phyloP scores from a whole-genome alignment of 2,113 vertebrate species.

The Dasyprocta punctata region DNA sequence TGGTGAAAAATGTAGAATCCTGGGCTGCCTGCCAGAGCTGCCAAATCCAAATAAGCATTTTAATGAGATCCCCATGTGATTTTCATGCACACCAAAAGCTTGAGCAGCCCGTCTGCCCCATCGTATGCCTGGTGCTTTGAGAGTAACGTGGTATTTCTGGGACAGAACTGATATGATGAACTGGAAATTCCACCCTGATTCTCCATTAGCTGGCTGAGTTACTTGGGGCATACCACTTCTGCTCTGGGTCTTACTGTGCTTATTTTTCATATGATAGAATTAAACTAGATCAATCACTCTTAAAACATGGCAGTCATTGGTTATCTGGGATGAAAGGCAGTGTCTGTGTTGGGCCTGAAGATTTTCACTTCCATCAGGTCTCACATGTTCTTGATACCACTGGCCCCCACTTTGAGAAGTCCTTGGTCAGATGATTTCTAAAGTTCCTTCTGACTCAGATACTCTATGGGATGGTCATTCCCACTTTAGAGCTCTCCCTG shows the following conservation, averaged over 20 bases:
- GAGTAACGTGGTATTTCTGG: not conserved
- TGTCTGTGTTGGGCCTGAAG: not conserved
- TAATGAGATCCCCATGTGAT: not conserved
- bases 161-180: not conserved
- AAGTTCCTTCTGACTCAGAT: not conserved
- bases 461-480: no score
- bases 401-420: not conserved
- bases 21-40: not conserved
- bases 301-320: not conserved
- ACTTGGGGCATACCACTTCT: not conserved
- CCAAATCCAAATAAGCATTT: not conserved
- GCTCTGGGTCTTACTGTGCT: not conserved
- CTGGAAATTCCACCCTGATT: not conserved
- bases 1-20: not conserved
- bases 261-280: not conserved
- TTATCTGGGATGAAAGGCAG: not conserved
- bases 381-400: accelerated
- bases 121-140: not conserved
- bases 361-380: not conserved
- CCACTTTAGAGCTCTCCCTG: not conserved
- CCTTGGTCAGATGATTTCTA: not conserved
- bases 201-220: not conserved
- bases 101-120: not conserved
- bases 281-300: not conserved
- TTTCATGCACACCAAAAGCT: not conserved